phyloP scores from a whole-genome alignment of 1,140 invertebrate species.

The Drosophila bipectinata region DNA sequence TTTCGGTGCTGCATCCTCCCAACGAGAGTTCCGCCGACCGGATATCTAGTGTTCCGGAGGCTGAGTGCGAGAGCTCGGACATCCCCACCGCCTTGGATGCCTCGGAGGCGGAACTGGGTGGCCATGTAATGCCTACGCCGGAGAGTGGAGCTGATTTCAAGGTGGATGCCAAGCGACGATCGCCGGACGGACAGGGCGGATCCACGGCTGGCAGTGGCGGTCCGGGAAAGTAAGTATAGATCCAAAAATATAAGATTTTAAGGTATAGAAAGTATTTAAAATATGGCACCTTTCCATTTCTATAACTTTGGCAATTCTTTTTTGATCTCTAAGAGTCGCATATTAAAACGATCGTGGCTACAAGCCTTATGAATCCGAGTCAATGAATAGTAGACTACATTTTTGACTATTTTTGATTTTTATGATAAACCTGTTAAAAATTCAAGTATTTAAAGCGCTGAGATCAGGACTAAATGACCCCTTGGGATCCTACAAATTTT shows the following conservation, averaged over 20 bases:
- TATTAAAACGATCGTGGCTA: too few species aligned
- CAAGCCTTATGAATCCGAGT: too few species aligned
- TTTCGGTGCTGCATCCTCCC: constrained; percentile 69
- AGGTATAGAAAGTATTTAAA: too few species aligned
- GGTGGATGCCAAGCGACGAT: constrained; percentile 70
- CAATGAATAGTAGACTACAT: too few species aligned
- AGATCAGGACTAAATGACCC: too few species aligned
- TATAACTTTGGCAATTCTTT: neutral
- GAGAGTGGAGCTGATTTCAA: constrained; percentile 62
- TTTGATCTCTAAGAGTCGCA: neutral
- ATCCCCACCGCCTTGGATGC: constrained; percentile 11
- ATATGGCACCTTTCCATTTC: neutral
- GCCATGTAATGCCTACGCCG: constrained; percentile 39
- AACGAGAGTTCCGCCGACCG: constrained; percentile 38
- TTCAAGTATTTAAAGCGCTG: too few species aligned
- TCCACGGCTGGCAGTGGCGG: constrained; percentile 71
- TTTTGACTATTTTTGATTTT: too few species aligned
- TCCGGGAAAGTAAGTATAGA: constrained; percentile 56
- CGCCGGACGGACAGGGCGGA: constrained; percentile 76
- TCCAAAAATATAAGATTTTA: neutral
- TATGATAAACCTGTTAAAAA: too few species aligned
- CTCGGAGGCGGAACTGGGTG: constrained; percentile 31
- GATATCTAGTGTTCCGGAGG: constrained; percentile 68
- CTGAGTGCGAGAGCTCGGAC: constrained; percentile 72
- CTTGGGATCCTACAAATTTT: too few species aligned